Evolutionary conservation across 2,888 invertebrate genomes (phyloP).

Genomic region (Aspidiotus rigidus): DNA sequence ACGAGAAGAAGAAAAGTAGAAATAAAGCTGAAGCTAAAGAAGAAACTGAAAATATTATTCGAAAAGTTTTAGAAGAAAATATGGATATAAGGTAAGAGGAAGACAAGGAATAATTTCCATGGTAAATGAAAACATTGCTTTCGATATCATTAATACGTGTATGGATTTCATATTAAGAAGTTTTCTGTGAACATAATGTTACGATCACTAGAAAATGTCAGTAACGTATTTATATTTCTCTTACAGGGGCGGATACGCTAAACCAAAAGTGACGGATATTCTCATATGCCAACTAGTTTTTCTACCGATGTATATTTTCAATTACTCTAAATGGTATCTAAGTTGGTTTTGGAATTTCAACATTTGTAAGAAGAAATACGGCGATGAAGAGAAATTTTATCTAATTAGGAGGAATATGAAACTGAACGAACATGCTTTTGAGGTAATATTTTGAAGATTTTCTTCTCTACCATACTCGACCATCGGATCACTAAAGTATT

Average conservation of each 20-base stretch:
- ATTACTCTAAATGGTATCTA: constrained; percentile 63
- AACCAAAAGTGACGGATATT: constrained; percentile 66
- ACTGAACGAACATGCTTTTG: constrained; percentile 82
- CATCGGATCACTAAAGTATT: background rate
- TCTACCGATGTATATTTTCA: constrained; percentile 62
- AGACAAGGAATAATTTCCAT: too few species aligned
- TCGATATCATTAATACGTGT: background rate
- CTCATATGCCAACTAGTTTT: constrained; percentile 75
- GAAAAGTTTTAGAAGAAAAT: constrained; percentile 76
- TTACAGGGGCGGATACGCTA: constrained; percentile 72
- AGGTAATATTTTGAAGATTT: constrained; percentile 44
- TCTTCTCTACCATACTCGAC: background rate
- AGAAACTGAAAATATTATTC: constrained; percentile 69
- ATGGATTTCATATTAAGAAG: background rate
- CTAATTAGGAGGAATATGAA: constrained; percentile 72
- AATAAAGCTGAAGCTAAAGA: constrained; percentile 57
- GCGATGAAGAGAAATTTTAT: constrained; percentile 72
- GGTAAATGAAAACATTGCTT: background rate
- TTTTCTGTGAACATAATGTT: background rate
- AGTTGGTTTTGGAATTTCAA: constrained; percentile 75
- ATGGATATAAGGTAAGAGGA: constrained; percentile 65
- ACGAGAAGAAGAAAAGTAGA: constrained; percentile 46
- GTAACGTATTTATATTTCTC: too few species aligned
- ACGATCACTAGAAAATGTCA: background rate
- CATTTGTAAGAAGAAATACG: constrained; percentile 64